Evolutionary conservation across 1,140 invertebrate species (phyloP), one percentile per base, ranked within the genome.

Genomic region (Heliconius hewitsoni): DNA sequence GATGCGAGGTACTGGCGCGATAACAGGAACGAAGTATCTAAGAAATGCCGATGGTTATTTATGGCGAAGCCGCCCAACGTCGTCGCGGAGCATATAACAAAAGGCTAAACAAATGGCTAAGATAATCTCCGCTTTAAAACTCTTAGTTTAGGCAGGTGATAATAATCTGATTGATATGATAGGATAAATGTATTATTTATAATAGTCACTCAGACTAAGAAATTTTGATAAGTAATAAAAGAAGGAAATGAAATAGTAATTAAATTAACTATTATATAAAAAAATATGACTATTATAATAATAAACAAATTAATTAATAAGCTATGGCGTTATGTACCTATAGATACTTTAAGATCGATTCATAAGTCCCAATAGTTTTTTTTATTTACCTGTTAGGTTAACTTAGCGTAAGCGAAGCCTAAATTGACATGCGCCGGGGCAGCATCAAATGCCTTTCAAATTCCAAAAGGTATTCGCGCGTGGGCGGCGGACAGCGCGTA

Each of bases 401-500:
- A 66, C 23, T 66, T 30, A 66, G 60, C 60, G 60, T 30, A 66
- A 66, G 60, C 23, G 60, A 66, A 27, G 60, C 23, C 60, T 16
- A 66, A 66, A 66, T 66, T 66, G 85, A 88, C 85, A 88, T 85
- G 88, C 82, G 84, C 82, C 80, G 86, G 60, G 27, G 23, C 60
- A 66, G 89, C 91, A 90, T 92, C 90, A 90, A 90, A 92, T 94
- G 86, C 91, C 91, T 93, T 93, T 94, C 91, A 86, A 94, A 94
- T 94, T 93, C 92, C 92, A 86, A 91, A 87, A 87, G 86, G 83
- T 81, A 85, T 82, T 79, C 76, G 81, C 76, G 90, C 88, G 91
- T 92, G 91, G 91, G 91, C 82, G 87, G 83, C 80, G 81, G 82
- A 87, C 89, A 46, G 60, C 74, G 74, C 60, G 37, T 84, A 83